Base-by-base conservation (phyloP, 92 coral and sea anemone genomes). In the Pocillopora grandis region DNA sequence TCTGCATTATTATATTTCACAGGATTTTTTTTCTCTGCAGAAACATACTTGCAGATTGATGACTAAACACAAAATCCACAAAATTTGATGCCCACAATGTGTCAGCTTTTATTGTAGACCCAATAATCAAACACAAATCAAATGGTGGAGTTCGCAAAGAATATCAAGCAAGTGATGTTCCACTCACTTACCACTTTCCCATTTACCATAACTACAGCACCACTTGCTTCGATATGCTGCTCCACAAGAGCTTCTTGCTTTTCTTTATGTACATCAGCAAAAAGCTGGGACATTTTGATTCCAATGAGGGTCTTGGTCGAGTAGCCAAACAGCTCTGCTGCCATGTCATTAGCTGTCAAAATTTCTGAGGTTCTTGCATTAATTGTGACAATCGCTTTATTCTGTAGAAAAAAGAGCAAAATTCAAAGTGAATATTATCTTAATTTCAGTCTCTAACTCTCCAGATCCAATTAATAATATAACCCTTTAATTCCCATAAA, bases 341-440 rank as follows among this genome's bases (percentile, higher is more conserved):
- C 98, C 91, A 96, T 93, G 80, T 94, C 95, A 80, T 96, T 96
- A 16, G 98, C 96, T 69, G 94, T 93, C 70, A 96, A 88, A 75
- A 96, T 96, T 76, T 94, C 96, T 33, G 98, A 94, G 16, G 98
- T 96, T 71, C 92, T 92, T 66, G 98, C 98, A 90, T 96, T 94
- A 86, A 96, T 90, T 20, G 98, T 92, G 5, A 96, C 92, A 58
- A 96, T 95, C 20, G 98, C 98, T 87, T 96, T 96, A 88, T 96
- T 96, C 98, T 96, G 78, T 12, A 77, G 55, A 35, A 58, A 66
- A 48, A 59, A 20, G 57, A 76, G 20, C 5, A 56, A 15, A 52
- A 27, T 15, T 36, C 69, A 36, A 73, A 83, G 10, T 37, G 4
- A 14, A 74, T 0, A 3, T 18, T 18, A 31, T 3, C 27, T 10